Evolutionary conservation across 1,140 invertebrate species (phyloP), one percentile per base, ranked within the genome.

Genomic region (Anoplolepis gracilipes): DNA sequence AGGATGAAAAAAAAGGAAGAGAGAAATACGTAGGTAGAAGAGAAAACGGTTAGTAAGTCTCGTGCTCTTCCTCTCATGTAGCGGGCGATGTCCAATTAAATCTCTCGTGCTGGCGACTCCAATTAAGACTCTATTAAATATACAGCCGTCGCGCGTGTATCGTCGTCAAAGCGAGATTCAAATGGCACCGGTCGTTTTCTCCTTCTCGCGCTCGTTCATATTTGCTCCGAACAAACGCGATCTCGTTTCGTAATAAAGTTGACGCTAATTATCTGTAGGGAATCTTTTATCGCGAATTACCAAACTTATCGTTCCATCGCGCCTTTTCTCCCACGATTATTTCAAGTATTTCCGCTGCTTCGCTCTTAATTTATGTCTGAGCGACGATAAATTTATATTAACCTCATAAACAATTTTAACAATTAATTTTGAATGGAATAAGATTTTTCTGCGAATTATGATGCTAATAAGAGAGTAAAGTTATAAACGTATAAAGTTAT

Each of bases 121-220:
- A 90, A 90, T 90, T 90, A 90, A 90, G 88, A 88, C 86, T 90
- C 88, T 90, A 90, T 90, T 90, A 90, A 90, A 90, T 90, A 90
- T 90, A 90, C 88, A 90, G 88, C 76, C 86, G 25, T 57, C 76
- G 65, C 85, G 70, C 53, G 88, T 87, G 84, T 90, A 90, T 90
- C 84, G 84, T 53, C 65, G 86, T 85, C 77, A 90, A 90, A 90
- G 89, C 79, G 87, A 88, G 88, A 90, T 88, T 90, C 86, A 90
- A 90, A 88, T 86, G 88, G 82, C 69, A 53, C 61, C 49, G 88
- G 59, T 55, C 75, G 62, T 70, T 84, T 69, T 19, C 28, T 72
- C 25, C 36, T 22, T 30, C 67, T 69, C 64, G 42, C 61, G 59
- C 57, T 86, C 89, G 53, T 78, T 59, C 16, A 16, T 90, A 90